phyloP scores from a whole-genome alignment of 2,888 invertebrate genomes.

The Latrodectus hesperus region DNA sequence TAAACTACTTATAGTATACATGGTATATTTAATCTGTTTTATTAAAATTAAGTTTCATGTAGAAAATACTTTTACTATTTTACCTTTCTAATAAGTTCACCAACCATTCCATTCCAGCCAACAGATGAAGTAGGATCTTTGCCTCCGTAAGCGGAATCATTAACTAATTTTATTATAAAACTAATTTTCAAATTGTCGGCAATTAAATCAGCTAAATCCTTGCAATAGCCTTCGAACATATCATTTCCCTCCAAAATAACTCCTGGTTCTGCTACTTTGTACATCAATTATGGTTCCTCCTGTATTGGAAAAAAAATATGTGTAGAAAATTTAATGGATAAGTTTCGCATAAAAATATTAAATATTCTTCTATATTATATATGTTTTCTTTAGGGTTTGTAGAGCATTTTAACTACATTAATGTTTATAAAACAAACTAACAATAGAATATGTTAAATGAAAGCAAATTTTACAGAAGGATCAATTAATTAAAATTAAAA shows the following conservation, averaged over 20 bases:
- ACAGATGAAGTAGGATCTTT: slow-evolving; percentile 84
- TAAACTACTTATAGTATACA: background rate
- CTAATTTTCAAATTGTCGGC: slow-evolving; percentile 78
- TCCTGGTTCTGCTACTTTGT: slow-evolving; percentile 80
- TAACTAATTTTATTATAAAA: slow-evolving; percentile 82
- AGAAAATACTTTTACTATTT: slow-evolving; percentile 73
- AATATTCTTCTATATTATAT: background rate
- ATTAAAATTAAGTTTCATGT: background rate
- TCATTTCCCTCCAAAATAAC: slow-evolving; percentile 83
- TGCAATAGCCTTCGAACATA: slow-evolving; percentile 91
- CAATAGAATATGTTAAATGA: background rate
- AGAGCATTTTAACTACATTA: no score
- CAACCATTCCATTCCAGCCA: slow-evolving; percentile 88
- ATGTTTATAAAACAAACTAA: no score
- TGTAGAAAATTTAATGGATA: no score
- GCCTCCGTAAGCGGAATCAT: slow-evolving; percentile 88
- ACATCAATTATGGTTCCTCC: slow-evolving; percentile 93
- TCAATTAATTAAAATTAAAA: background rate
- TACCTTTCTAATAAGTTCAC: slow-evolving; percentile 89
- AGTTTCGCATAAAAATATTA: background rate
- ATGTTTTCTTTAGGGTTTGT: no score
- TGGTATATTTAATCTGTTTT: background rate
- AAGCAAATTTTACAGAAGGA: background rate
- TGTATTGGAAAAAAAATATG: slow-evolving; percentile 72
- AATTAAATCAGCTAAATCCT: slow-evolving; percentile 90